A percentile compares a stretch with the other conserved stretches of the same genome.
phyloP scores from a whole-genome alignment of 1,140 invertebrate genomes.

The Dendrolimus punctatus region DNA sequence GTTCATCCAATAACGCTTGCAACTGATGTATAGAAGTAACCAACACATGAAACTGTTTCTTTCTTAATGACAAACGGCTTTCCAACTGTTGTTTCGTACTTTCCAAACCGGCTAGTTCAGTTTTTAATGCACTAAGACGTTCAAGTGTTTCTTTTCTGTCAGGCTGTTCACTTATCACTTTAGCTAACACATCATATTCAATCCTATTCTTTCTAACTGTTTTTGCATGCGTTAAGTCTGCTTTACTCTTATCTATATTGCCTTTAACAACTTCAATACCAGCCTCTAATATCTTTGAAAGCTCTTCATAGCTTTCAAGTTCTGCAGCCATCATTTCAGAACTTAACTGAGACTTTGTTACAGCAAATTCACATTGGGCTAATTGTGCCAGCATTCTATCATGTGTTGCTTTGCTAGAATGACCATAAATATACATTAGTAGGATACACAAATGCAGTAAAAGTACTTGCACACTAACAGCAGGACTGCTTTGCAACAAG shows the following conservation, averaged over 20 bases:
- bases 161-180: slow-evolving; percentile 91
- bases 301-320: slow-evolving; percentile 86
- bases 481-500: too few relatives aligned
- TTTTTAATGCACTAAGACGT: slow-evolving; percentile 81
- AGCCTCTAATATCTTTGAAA: slow-evolving; percentile 83
- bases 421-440: too few relatives aligned
- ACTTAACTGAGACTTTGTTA: slow-evolving; percentile 86
- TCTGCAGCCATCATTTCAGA: slow-evolving; percentile 89
- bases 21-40: slow-evolving; percentile 86
- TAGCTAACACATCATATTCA: slow-evolving; percentile 94
- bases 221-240: slow-evolving; percentile 85
- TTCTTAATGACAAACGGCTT: slow-evolving; percentile 83
- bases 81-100: slow-evolving; percentile 81
- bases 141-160: slow-evolving; percentile 88
- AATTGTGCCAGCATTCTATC: slow-evolving; percentile 88
- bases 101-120: slow-evolving; percentile 79
- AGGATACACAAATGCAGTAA: too few relatives aligned
- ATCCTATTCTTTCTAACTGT: slow-evolving; percentile 89
- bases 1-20: slow-evolving; percentile 81
- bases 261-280: slow-evolving; percentile 83
- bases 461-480: too few relatives aligned
- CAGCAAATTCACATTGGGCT: slow-evolving; percentile 90
- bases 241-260: slow-evolving; percentile 83
- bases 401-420: slow-evolving; percentile 75
- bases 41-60: slow-evolving; percentile 92